Conservation (phyloP, 2,797 vertebrate species). For the Loris lydekkerianus region DNA sequence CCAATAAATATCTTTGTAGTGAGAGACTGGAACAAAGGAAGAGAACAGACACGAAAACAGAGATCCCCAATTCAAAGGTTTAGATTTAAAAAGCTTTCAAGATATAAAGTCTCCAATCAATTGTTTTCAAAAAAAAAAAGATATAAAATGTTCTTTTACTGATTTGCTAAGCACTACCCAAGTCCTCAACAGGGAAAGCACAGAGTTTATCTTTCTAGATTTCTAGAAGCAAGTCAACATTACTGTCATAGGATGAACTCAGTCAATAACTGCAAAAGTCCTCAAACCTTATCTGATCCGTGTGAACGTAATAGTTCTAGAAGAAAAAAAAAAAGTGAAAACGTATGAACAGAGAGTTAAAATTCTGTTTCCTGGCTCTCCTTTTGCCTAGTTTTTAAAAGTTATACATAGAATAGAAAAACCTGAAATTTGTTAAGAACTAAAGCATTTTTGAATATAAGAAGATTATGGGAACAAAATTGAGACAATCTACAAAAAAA, state of each 20-base stretch:
- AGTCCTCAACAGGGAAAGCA: not conserved
- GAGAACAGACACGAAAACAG: slow-evolving; percentile 69
- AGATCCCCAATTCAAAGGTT: slow-evolving; percentile 62
- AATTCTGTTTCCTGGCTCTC: not conserved
- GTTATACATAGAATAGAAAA: not conserved
- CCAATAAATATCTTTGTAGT: slow-evolving; percentile 80
- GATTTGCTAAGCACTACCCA: slow-evolving; percentile 48
- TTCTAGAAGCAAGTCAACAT: slow-evolving; percentile 13
- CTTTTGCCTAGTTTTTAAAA: not conserved
- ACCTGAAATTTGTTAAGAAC: not conserved
- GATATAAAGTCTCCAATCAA: not conserved
- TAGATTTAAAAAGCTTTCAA: slow-evolving; percentile 73
- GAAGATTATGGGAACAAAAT: not conserved
- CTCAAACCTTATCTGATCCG: slow-evolving; percentile 68
- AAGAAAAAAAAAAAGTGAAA: slow-evolving; percentile 6
- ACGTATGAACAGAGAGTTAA: not conserved
- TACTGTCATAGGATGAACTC: slow-evolving; percentile 16
- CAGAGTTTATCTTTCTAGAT: not conserved
- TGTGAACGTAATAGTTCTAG: not conserved
- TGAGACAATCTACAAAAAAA: slow-evolving; percentile 24
- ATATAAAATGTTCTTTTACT: slow-evolving; percentile 42
- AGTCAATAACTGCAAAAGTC: slow-evolving; percentile 74
- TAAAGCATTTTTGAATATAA: slow-evolving; percentile 22
- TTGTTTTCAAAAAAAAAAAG: not conserved
- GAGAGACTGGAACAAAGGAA: slow-evolving; percentile 75